Evolutionary conservation across 2,113 vertebrate genomes (phyloP).

Genomic region (Tyrannus savana): DNA sequence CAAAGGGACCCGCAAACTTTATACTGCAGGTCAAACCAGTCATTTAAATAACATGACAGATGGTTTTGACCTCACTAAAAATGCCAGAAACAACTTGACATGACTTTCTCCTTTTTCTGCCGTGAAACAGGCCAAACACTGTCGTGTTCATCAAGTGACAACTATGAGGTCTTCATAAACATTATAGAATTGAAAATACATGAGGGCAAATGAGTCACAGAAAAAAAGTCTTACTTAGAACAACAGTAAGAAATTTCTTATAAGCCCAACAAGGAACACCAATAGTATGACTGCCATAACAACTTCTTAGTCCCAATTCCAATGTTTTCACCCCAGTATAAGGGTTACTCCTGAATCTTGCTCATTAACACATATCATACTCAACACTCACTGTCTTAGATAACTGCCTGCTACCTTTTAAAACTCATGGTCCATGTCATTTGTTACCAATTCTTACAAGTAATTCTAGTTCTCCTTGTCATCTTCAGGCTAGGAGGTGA

Average conservation of each 20-base stretch:
- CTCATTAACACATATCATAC: background rate
- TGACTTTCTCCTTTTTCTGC: background rate
- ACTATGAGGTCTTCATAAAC: background rate
- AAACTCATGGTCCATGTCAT: background rate
- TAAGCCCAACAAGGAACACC: background rate
- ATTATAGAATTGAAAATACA: background rate
- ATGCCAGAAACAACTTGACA: background rate
- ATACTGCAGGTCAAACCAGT: background rate
- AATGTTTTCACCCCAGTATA: rapidly evolving
- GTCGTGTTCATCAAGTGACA: background rate
- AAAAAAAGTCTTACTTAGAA: background rate
- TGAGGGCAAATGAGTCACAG: background rate
- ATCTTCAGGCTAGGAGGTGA: background rate
- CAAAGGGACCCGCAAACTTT: background rate
- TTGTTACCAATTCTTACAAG: background rate
- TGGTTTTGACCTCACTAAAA: background rate
- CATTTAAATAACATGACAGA: background rate
- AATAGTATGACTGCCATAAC: background rate
- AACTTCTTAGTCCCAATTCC: background rate
- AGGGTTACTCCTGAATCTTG: rapidly evolving
- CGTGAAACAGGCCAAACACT: background rate
- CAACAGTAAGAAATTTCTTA: background rate
- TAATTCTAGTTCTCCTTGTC: background rate
- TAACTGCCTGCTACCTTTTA: background rate
- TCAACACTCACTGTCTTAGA: rapidly evolving